Percentiles rank a stretch among this genome's conserved stretches.
These are phyloP conservation scores for Chymomyza amoena DNA, from an alignment of 2,888 invertebrate genomes.

Conservation along the genomic window DNA sequence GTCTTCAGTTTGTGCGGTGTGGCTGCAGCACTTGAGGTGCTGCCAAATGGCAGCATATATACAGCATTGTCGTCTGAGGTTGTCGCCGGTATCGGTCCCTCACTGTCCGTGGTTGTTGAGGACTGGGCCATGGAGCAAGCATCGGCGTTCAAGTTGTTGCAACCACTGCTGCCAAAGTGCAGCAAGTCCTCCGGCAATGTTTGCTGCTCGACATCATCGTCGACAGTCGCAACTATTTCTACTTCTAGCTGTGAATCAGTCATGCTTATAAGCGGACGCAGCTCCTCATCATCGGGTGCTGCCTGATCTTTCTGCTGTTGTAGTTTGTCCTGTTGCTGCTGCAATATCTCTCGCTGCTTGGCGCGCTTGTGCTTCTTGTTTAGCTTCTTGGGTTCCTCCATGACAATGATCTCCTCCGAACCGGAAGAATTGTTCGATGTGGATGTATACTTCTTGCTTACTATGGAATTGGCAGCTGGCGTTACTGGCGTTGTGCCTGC, in stretches of 20 bases:
- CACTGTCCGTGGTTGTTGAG: conserved; percentile 69
- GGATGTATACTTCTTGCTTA: conserved; percentile 52
- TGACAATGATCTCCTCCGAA: conserved; percentile 63
- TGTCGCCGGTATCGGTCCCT: conserved; percentile 72
- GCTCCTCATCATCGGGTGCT: conserved; percentile 74
- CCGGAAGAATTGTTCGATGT: conserved; percentile 69
- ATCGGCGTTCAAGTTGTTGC: neutral
- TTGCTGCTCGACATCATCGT: neutral
- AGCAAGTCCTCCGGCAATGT: conserved; percentile 46
- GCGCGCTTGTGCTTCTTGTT: conserved; percentile 72
- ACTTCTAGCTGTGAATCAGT: conserved; percentile 61
- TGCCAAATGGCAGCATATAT: conserved; percentile 23
- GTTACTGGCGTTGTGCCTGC: neutral
- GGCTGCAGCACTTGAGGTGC: conserved; percentile 12
- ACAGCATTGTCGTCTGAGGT: conserved; percentile 69
- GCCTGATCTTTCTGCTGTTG: conserved; percentile 17
- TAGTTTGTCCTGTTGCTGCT: conserved; percentile 37
- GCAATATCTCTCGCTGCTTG: conserved; percentile 52
- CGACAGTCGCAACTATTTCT: conserved; percentile 7
- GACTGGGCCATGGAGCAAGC: conserved; percentile 31
- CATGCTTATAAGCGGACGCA: conserved; percentile 76
- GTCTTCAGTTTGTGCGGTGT: conserved; percentile 69
- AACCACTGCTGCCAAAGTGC: conserved; percentile 43
- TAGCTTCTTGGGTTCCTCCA: conserved; percentile 64
- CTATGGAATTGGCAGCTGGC: neutral